Evolutionary conservation across 53 echinoderm and acorn worm genomes (phyloP), one percentile per base, ranked within the genome.

Genomic region (Arbacia lixula): DNA sequence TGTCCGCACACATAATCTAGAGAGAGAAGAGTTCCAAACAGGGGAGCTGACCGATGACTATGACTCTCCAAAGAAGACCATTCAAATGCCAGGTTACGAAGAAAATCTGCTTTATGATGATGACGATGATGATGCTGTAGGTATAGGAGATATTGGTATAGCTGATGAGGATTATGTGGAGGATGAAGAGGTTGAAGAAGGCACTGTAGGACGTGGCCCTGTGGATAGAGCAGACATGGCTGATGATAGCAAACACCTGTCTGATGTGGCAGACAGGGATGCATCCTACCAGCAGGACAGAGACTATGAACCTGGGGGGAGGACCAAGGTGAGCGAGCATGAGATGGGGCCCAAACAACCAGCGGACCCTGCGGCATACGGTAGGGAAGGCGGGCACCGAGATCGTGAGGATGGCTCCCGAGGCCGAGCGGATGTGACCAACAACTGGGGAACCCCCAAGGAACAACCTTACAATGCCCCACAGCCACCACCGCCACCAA

Each of bases 261-360:
- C 76, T 21, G 57, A 72, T 72, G 33, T 72, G 3, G 53, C 46
- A 72, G 72, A 72, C 72, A 46, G 72, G 29, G 72, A 72, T 52
- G 52, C 72, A 27, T 50, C 72, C 33, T 20, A 52, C 14, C 55
- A 76, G 33, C 54, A 56, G 56, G 76, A 2, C 2, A 3, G 4
- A 20, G 54, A 76, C 35, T 76, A 55, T 39, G 39, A 26, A 4
- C 76, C 76, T 1, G 56, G 19, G 12, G 37, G 56, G 20, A 57
- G 76, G 55, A 54, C 54, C 35, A 56, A 26, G 0, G 27, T 56
- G 6, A 55, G 57, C 25, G 76, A 76, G 6, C 76, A 56, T 56
- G 57, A 76, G 20, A 22, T 56, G 54, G 76, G 76, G 5, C 33
- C 56, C 55, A 76, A 56, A 24, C 57, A 57, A 1, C 54, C 55